These are phyloP conservation scores for Piscicola geometra DNA, from an alignment of 2,888 invertebrate species.

Conservation along the genomic window DNA sequence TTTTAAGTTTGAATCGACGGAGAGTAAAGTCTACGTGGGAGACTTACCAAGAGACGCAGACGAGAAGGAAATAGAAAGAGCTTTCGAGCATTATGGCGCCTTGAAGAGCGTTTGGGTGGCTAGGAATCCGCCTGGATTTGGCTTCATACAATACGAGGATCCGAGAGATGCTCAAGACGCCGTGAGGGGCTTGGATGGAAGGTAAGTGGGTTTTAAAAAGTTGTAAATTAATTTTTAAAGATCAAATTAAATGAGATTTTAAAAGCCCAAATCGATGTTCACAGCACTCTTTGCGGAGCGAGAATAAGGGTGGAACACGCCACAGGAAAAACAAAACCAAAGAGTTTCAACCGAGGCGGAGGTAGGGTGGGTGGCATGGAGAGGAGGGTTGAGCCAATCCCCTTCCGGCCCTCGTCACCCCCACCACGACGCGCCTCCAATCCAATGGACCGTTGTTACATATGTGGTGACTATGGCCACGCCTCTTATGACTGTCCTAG, in stretches of 20 bases:
- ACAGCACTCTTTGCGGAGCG: conserved; percentile 64
- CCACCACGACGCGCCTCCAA: conserved; percentile 62
- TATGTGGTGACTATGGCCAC: conserved; percentile 87
- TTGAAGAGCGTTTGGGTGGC: conserved; percentile 53
- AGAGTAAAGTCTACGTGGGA: conserved; percentile 42
- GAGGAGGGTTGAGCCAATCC: conserved; percentile 10
- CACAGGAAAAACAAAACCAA: conserved; percentile 65
- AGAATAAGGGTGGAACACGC: conserved; percentile 86
- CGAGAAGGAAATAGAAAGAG: conserved; percentile 41
- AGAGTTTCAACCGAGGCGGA: conserved; percentile 42
- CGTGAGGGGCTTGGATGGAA: conserved; percentile 75
- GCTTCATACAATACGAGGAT: conserved; percentile 84
- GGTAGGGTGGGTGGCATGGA: conserved; percentile 16
- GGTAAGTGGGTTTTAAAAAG: conserved; percentile 62
- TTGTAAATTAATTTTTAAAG: too few species aligned
- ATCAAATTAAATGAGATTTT: not conserved
- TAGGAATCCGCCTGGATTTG: conserved; percentile 63
- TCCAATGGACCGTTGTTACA: conserved; percentile 87
- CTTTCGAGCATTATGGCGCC: conserved; percentile 52
- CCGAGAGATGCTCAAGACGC: conserved; percentile 81
- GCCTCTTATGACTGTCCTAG: conserved; percentile 77
- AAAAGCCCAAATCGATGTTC: not conserved
- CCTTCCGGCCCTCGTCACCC: conserved; percentile 3
- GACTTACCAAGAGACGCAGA: conserved; percentile 42
- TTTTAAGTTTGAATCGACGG: conserved; percentile 27